A percentile compares a stretch with the other conserved stretches of the same genome.
Evolutionary conservation across 2,888 invertebrate genomes (phyloP).

Genomic region (Microdon myrmicae): DNA sequence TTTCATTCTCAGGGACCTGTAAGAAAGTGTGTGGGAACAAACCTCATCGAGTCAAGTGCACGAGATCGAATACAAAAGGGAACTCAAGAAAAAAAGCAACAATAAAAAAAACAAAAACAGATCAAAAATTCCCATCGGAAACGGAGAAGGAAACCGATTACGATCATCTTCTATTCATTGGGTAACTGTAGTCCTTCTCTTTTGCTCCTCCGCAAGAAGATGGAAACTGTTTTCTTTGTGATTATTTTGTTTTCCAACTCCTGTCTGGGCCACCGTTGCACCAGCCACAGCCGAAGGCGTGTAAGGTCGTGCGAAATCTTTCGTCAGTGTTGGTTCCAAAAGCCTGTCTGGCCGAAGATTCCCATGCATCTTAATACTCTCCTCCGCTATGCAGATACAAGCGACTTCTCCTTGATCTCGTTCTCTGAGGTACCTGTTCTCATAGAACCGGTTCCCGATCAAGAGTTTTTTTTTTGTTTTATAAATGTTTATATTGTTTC

Average conservation of each 20-base stretch:
- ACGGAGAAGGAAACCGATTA: constrained; percentile 31
- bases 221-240: constrained; percentile 21
- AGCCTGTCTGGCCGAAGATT: constrained; percentile 27
- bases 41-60: constrained; percentile 41
- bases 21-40: constrained; percentile 45
- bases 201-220: constrained; percentile 14
- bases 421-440: constrained; percentile 10
- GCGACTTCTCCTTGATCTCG: constrained; percentile 1
- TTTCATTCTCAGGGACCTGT: constrained; percentile 20
- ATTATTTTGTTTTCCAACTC: constrained; percentile 29
- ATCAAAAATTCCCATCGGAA: constrained; percentile 47
- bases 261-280: constrained; percentile 6
- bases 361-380: constrained; percentile 24
- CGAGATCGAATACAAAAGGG: constrained; percentile 46
- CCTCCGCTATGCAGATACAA: constrained; percentile 6
- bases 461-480: constrained; percentile 1
- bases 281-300: constrained; percentile 20
- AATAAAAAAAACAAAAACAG: constrained; percentile 15
- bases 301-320: constrained; percentile 43
- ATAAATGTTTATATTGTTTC: constrained; percentile 36
- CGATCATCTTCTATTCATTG: constrained; percentile 36
- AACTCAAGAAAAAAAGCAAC: not conserved
- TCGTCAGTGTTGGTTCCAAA: constrained; percentile 20
- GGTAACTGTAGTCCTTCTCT: constrained; percentile 36
- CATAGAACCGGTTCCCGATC: constrained; percentile 26